Base-by-base conservation (phyloP, 2,888 invertebrate genomes). In the Polymixis lichenea region DNA sequence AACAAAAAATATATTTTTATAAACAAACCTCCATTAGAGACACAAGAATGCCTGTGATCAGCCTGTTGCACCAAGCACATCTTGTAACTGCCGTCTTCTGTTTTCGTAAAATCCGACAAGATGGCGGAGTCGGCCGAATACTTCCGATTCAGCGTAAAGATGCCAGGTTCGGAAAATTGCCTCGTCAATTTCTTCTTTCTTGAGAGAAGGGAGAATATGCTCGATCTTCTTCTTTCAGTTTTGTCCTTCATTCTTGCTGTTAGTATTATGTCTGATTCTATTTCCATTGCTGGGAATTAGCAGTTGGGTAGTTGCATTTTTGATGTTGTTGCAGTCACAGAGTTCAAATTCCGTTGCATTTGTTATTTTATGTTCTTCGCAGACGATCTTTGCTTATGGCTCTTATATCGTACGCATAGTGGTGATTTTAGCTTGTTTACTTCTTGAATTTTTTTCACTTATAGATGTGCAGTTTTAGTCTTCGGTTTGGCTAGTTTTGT, bases 81-180 rank as follows among this genome's bases (percentile, higher is more conserved):
- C 19, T 88, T 90, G 38, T 87, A 90, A 0, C 83, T 87, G 0
- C 89, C 90, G 69, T 90, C 91, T 22, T 90, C 89, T 0, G 87
- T 85, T 62, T 91, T 93, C 13, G 87, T 90, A 60, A 92, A 93
- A 55, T 94, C 94, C 2, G 93, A 90, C 80, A 94, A 79, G 46
- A 95, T 93, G 0, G 94, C 95, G 0, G 95, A 95, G 75, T 96
- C 96, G 0, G 94, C 93, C 0, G 96, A 96, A 56, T 87, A 94
- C 64, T 96, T 96, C 72, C 96, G 89, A 51, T 90, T 89, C 25
- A 90, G 25, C 0, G 82, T 83, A n/a, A 89, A 80, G 0, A 84
- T 77, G 0, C 86, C 91, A 0, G 96, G 96, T 51, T 94, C 95
- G 0, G 96, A 96, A 1, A 87, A 86, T 70, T 96, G 96, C 22